These are phyloP conservation scores for Rhamnusium bicolor DNA, from an alignment of 2,888 invertebrate genomes.

Conservation along the genomic window DNA sequence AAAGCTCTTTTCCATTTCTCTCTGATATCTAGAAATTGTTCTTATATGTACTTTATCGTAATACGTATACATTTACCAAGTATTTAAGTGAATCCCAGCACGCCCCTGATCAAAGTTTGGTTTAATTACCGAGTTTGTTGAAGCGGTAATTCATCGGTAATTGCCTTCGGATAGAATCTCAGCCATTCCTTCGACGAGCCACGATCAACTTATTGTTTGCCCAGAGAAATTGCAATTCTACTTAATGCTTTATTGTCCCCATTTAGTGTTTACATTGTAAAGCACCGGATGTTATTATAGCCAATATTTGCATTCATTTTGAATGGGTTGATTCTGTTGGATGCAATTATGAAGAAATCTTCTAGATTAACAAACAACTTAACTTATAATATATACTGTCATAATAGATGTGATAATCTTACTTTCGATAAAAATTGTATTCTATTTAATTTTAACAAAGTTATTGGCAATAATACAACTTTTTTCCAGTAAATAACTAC, in stretches of 20 bases:
- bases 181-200: slow-evolving; percentile 48
- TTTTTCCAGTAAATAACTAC: too few relatives aligned
- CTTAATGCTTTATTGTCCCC: slow-evolving; percentile 58
- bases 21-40: too few relatives aligned
- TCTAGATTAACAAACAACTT: background rate
- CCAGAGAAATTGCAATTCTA: slow-evolving; percentile 67
- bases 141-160: slow-evolving; percentile 69
- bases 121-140: slow-evolving; percentile 67
- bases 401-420: too few relatives aligned
- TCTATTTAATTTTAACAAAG: too few relatives aligned
- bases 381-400: background rate
- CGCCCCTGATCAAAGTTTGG: slow-evolving; percentile 42
- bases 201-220: slow-evolving; percentile 68
- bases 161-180: slow-evolving; percentile 61
- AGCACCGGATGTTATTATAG: slow-evolving; percentile 37
- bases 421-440: too few relatives aligned
- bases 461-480: too few relatives aligned
- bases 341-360: slow-evolving; percentile 4
- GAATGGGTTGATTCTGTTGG: slow-evolving; percentile 8
- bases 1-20: too few relatives aligned
- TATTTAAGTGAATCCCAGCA: background rate
- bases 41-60: background rate
- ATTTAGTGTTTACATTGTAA: slow-evolving; percentile 60
- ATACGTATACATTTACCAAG: background rate
- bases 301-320: slow-evolving; percentile 41